These are phyloP conservation scores for Platygyra sinensis DNA, from an alignment of 64 coral and sea anemone genomes.

Conservation along the genomic window DNA sequence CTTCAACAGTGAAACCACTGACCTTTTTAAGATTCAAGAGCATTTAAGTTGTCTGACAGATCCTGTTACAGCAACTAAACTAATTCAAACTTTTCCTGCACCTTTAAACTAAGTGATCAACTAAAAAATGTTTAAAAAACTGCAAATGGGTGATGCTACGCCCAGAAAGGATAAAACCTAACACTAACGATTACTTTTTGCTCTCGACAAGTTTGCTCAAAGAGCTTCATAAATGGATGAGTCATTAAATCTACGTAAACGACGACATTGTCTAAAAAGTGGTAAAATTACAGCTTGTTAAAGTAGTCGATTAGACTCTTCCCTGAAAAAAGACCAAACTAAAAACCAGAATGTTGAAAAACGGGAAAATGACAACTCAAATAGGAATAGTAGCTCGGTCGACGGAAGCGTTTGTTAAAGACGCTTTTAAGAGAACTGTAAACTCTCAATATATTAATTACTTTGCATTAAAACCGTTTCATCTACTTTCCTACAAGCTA, in stretches of 20 bases:
- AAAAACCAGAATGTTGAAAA: background rate
- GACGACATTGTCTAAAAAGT: background rate
- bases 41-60: background rate
- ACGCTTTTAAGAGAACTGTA: background rate
- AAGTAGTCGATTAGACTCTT: background rate
- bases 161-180: slow-evolving; percentile 9
- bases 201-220: background rate
- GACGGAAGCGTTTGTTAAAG: background rate
- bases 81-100: background rate
- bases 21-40: background rate
- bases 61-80: too few species aligned
- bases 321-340: background rate
- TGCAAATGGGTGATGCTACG: background rate
- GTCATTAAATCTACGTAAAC: background rate
- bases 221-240: background rate
- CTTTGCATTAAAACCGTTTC: background rate
- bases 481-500: background rate
- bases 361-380: background rate
- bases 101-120: background rate
- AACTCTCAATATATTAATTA: slow-evolving; percentile 11
- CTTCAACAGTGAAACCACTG: background rate
- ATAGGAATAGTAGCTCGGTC: too few species aligned
- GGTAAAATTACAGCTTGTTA: too few species aligned
- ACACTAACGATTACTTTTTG: background rate
- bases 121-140: slow-evolving; percentile 1